These are phyloP conservation scores for Machaerirhynchus nigripectus DNA, from an alignment of 2,113 vertebrate genomes.

Conservation along the genomic window DNA sequence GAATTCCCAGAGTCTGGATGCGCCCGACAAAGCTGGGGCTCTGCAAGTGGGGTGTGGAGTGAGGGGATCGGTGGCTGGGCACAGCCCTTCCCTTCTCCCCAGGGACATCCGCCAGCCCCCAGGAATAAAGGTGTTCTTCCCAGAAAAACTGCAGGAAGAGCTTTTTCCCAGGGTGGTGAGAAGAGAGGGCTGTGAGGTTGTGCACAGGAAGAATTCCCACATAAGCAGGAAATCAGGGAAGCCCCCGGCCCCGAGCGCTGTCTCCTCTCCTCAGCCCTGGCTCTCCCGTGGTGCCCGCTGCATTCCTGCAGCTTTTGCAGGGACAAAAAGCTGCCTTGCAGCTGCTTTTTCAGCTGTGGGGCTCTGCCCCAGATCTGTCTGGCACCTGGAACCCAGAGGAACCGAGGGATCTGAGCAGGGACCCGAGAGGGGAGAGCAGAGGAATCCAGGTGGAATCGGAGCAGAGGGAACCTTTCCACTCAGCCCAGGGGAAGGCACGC, in stretches of 20 bases:
- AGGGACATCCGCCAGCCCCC: background rate
- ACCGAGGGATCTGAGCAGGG: rapidly evolving
- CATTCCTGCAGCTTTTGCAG: background rate
- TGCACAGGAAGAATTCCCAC: background rate
- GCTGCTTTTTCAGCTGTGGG: background rate
- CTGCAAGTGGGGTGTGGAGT: too few relatives aligned
- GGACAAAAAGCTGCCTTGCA: background rate
- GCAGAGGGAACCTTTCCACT: background rate
- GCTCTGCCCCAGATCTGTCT: background rate
- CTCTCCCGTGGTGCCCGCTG: background rate
- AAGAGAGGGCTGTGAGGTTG: background rate
- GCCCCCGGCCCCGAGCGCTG: background rate
- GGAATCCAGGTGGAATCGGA: background rate
- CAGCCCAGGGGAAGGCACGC: background rate
- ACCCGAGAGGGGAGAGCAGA: background rate
- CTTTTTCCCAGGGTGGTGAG: background rate
- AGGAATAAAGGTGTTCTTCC: background rate
- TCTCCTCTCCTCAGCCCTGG: background rate
- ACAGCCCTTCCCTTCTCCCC: background rate
- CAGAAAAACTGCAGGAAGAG: background rate
- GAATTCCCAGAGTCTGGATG: rapidly evolving
- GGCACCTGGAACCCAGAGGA: background rate
- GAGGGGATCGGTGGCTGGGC: background rate
- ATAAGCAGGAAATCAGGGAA: background rate
- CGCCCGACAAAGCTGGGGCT: background rate